A percentile compares a stretch with the other conserved stretches of the same genome.
phyloP scores from a whole-genome alignment of 1,140 invertebrate genomes.

The Monomorium pharaonis region DNA sequence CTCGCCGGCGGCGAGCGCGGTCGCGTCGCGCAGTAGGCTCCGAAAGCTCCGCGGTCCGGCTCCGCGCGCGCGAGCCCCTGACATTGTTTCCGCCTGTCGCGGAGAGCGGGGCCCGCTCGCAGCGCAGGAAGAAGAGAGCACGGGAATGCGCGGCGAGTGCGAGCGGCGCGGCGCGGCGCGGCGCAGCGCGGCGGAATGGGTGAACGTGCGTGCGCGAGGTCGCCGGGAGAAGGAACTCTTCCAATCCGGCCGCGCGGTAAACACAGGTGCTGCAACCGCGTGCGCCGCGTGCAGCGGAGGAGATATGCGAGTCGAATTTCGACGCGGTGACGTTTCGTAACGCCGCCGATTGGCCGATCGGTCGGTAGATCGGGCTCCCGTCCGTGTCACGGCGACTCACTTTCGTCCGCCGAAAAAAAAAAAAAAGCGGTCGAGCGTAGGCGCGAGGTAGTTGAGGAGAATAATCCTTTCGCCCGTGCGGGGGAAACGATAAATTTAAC shows the following conservation, averaged over 20 bases:
- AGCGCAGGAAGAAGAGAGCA: constrained; percentile 51
- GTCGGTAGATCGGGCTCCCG: neutral
- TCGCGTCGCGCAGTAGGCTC: neutral
- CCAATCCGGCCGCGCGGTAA: constrained; percentile 67
- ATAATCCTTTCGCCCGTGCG: neutral
- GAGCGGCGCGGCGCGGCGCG: constrained; percentile 51
- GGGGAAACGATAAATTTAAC: neutral
- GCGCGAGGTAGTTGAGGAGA: neutral
- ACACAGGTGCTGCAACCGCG: constrained; percentile 72
- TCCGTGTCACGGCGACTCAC: constrained; percentile 14
- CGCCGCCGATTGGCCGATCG: neutral
- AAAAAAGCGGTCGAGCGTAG: constrained; percentile 19
- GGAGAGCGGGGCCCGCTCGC: constrained; percentile 7
- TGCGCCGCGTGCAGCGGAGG: constrained; percentile 53
- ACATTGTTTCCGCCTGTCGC: constrained; percentile 66
- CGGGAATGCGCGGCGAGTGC: constrained; percentile 42
- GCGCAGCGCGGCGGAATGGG: constrained; percentile 68
- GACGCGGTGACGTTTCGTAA: constrained; percentile 69
- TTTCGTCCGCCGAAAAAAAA: constrained; percentile 8
- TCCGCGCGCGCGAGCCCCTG: constrained; percentile 55
- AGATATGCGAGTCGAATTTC: constrained; percentile 63
- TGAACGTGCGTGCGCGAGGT: constrained; percentile 72
- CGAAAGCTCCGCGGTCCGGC: neutral
- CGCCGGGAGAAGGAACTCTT: constrained; percentile 69
- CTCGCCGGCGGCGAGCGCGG: neutral